phyloP scores from a whole-genome alignment of 2,888 invertebrate species.

The Bellardia bayeri region DNA sequence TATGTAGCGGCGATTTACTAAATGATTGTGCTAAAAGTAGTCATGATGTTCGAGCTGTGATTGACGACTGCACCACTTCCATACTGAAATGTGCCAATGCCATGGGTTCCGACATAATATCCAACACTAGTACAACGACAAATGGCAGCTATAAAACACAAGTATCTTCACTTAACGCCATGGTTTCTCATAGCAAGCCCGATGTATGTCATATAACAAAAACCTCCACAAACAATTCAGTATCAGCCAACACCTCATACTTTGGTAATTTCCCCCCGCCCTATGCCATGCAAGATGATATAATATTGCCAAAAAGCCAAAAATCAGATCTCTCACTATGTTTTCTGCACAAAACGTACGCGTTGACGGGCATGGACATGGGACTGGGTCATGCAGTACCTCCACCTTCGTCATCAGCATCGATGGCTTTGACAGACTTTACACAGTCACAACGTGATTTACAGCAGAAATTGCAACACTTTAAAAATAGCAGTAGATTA shows the following conservation, averaged over 20 bases:
- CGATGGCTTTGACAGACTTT: conserved; percentile 60
- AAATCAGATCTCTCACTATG: conserved; percentile 81
- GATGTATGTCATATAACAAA: conserved; percentile 78
- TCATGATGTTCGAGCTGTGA: conserved; percentile 77
- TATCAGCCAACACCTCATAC: conserved; percentile 66
- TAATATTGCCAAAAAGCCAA: conserved; percentile 79
- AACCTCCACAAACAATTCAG: conserved; percentile 64
- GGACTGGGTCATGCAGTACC: conserved; percentile 19
- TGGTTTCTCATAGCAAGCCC: conserved; percentile 76
- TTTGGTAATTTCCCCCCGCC: conserved; percentile 75
- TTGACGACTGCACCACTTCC: conserved; percentile 83
- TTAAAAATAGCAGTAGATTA: conserved; percentile 73
- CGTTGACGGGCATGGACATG: conserved; percentile 20
- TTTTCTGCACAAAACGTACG: conserved; percentile 75
- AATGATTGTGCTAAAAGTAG: conserved; percentile 79
- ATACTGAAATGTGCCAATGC: conserved; percentile 82
- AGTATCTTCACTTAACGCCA: conserved; percentile 71
- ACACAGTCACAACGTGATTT: conserved; percentile 72
- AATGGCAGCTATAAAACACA: conserved; percentile 68
- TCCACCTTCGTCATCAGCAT: conserved; percentile 41
- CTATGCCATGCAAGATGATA: conserved; percentile 79
- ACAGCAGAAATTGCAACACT: conserved; percentile 70
- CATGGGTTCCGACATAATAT: conserved; percentile 76
- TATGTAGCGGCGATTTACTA: conserved; percentile 79
- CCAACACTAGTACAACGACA: conserved; percentile 71